A percentile compares a stretch with the other conserved stretches of the same genome.
phyloP scores from a whole-genome alignment of 2,113 vertebrate genomes.

The Mobula hypostoma region DNA sequence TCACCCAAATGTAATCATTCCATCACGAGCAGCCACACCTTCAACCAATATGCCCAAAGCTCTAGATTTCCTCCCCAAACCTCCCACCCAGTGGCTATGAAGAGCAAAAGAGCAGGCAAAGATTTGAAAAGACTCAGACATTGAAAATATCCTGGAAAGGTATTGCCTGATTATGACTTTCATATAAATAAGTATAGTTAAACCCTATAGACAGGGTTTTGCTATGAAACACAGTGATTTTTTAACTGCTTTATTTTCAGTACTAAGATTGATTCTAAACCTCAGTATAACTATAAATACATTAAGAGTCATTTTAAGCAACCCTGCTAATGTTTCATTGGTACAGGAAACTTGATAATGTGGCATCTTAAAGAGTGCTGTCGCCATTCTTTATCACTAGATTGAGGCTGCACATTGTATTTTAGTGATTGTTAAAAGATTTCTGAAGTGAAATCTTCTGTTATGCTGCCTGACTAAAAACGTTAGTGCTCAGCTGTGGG shows the following conservation, averaged over 20 bases:
- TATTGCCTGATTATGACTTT: background rate
- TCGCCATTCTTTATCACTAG: background rate
- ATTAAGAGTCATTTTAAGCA: background rate
- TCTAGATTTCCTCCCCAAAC: too few species aligned
- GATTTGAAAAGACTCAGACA: background rate
- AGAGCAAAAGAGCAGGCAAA: background rate
- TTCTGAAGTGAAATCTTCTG: background rate
- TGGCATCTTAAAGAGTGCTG: too few species aligned
- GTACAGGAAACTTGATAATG: background rate
- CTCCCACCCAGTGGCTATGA: background rate
- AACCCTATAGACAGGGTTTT: too few species aligned
- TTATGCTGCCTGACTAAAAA: background rate
- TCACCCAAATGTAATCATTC: too few species aligned
- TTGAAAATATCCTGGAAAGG: background rate
- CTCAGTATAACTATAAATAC: background rate
- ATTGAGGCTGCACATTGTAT: background rate
- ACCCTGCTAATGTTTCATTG: background rate
- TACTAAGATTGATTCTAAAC: background rate
- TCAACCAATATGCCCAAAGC: too few species aligned
- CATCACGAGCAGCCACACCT: too few species aligned
- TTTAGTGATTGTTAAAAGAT: background rate
- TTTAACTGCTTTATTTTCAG: background rate
- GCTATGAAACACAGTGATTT: too few species aligned
- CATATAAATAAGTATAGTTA: background rate
- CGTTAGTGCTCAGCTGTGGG: background rate